Evolutionary conservation across 2,888 invertebrate genomes (phyloP).

Genomic region (Hermaeophaga mercurialis): DNA sequence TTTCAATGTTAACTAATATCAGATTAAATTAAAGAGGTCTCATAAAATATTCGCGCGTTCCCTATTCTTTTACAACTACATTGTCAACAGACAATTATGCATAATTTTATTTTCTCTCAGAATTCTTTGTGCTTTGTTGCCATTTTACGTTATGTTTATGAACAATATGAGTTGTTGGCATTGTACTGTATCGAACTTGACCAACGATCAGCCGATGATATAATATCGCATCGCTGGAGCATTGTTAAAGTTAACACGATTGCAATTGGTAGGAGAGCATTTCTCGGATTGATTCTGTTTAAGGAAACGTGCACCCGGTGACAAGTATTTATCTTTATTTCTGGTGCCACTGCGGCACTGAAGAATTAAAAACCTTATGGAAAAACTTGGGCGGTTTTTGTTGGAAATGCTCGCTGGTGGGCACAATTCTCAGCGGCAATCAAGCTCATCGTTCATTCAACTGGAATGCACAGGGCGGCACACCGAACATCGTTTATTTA

Average conservation of each 20-base stretch:
- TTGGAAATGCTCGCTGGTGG: constrained; percentile 6
- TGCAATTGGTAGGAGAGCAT: constrained; percentile 1
- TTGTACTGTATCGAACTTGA: no score
- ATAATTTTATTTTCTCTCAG: no score
- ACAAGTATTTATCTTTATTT: constrained; percentile 19
- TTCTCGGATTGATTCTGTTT: constrained; percentile 15
- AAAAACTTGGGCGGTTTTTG: constrained; percentile 2
- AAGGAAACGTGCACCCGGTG: constrained; percentile 14
- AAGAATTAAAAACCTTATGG: neutral
- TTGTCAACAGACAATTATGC: no score
- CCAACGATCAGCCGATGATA: neutral
- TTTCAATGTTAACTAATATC: no score
- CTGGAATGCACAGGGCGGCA: constrained; percentile 6
- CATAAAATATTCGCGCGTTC: no score
- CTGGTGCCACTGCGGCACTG: constrained; percentile 4
- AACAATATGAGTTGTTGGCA: no score
- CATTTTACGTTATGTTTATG: no score
- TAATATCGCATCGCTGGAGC: constrained; percentile 3
- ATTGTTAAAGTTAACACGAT: constrained; percentile 2
- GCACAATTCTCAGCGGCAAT: constrained; percentile 4
- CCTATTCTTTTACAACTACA: no score
- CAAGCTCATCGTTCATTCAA: constrained; percentile 7
- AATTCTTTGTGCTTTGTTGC: no score
- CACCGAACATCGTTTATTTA: no score
- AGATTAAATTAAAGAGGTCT: no score